Conservation (phyloP, 2,113 vertebrate species). For the Stigmatopora nigra region DNA sequence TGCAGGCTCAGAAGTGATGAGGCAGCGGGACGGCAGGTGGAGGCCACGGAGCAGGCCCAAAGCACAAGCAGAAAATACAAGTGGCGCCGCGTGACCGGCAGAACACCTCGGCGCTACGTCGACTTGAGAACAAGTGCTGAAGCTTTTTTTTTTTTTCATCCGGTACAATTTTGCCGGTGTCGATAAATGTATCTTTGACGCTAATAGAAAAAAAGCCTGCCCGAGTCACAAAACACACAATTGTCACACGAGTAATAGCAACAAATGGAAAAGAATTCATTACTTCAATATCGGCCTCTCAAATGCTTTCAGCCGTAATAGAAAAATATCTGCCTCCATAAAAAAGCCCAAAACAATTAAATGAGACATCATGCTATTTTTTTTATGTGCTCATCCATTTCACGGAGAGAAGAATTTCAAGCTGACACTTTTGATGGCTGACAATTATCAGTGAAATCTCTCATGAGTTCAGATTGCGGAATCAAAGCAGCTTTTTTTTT, state of each 20-base stretch:
- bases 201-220: not conserved
- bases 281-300: not conserved
- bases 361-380: not conserved
- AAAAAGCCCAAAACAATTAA: not conserved
- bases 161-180: too few relatives aligned
- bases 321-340: not conserved
- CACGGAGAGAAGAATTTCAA: not conserved
- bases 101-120: too few relatives aligned
- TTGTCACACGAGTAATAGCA: not conserved
- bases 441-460: not conserved
- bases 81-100: too few relatives aligned
- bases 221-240: not conserved
- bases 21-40: constrained; percentile 43
- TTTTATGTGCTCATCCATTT: not conserved
- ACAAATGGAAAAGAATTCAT: not conserved
- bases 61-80: constrained; percentile 2
- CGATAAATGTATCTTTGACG: too few relatives aligned
- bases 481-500: not conserved
- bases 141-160: too few relatives aligned
- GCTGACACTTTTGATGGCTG: not conserved
- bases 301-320: not conserved
- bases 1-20: constrained; percentile 57
- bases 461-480: not conserved
- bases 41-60: constrained; percentile 1
- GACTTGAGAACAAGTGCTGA: too few relatives aligned